phyloP scores from a whole-genome alignment of 2,888 invertebrate species.

The Choreutis nemorana region DNA sequence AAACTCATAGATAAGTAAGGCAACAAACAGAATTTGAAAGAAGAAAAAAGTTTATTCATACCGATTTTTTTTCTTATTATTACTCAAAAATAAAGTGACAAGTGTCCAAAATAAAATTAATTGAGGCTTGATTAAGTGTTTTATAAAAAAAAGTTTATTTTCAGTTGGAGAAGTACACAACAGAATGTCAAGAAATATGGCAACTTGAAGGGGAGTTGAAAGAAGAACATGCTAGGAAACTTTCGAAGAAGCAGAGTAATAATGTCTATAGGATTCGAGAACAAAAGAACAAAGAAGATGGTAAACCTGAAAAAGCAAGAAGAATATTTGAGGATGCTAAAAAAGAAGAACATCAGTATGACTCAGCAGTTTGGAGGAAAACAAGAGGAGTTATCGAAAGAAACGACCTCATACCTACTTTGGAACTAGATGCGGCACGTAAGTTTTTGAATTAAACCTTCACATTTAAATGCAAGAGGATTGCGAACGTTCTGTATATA shows the following conservation, averaged over 20 bases:
- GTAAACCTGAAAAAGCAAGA: no score
- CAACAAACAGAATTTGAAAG: no score
- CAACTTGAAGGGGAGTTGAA: constrained; percentile 24
- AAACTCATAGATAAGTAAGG: no score
- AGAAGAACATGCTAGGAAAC: constrained; percentile 22
- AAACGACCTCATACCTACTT: constrained; percentile 23
- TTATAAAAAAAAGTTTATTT: constrained; percentile 5
- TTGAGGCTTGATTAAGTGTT: constrained; percentile 1
- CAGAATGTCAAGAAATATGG: constrained; percentile 19
- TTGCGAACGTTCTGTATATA: no score
- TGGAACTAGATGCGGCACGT: constrained; percentile 21
- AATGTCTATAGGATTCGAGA: constrained; percentile 30
- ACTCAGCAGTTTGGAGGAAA: constrained; percentile 16
- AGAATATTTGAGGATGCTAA: no score
- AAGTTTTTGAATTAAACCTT: no score
- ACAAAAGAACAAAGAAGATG: no score
- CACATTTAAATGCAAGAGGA: no score
- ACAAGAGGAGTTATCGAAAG: constrained; percentile 20
- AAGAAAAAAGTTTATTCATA: no score
- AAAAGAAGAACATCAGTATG: no score
- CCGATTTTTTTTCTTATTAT: no score
- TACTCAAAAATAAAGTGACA: background rate
- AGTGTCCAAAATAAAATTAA: constrained; percentile 2
- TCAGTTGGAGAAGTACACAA: constrained; percentile 19
- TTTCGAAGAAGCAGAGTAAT: constrained; percentile 21